A percentile compares a stretch with the other conserved stretches of the same genome.
These are phyloP conservation scores for Tichodroma muraria DNA, from an alignment of 2,113 vertebrate species.

Conservation along the genomic window DNA sequence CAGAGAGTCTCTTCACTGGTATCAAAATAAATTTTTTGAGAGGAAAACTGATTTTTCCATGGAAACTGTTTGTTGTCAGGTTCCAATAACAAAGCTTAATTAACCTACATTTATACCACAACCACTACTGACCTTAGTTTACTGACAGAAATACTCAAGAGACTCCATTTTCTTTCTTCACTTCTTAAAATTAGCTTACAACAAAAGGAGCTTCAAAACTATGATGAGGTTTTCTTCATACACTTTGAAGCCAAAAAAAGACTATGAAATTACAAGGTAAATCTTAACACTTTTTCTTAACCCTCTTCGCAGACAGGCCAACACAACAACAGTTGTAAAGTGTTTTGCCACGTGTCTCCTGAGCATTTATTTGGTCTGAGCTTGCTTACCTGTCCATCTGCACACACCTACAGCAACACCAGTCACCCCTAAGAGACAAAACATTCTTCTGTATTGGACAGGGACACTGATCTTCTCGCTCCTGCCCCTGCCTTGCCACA, in stretches of 20 bases:
- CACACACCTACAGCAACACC: not conserved
- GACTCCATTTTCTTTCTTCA: not conserved
- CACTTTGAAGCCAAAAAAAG: not conserved
- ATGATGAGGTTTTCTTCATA: not conserved
- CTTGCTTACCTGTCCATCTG: not conserved
- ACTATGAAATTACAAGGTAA: not conserved
- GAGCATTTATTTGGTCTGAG: not conserved
- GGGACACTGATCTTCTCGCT: not conserved
- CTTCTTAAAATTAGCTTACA: not conserved
- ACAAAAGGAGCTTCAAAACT: not conserved
- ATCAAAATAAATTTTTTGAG: not conserved
- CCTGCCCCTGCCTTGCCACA: not conserved
- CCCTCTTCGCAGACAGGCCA: not conserved
- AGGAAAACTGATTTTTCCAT: not conserved
- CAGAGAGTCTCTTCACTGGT: not conserved
- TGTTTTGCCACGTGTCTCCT: not conserved
- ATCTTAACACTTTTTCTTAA: not conserved
- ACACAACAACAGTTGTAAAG: not conserved
- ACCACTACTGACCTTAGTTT: not conserved
- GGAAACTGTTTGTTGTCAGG: not conserved
- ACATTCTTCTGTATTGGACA: not conserved
- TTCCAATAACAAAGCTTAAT: not conserved
- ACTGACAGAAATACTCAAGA: not conserved
- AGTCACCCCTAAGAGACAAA: accelerated
- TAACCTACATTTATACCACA: not conserved